Evolutionary conservation across 2,113 vertebrate species (phyloP).

Genomic region (Picathartes gymnocephalus): DNA sequence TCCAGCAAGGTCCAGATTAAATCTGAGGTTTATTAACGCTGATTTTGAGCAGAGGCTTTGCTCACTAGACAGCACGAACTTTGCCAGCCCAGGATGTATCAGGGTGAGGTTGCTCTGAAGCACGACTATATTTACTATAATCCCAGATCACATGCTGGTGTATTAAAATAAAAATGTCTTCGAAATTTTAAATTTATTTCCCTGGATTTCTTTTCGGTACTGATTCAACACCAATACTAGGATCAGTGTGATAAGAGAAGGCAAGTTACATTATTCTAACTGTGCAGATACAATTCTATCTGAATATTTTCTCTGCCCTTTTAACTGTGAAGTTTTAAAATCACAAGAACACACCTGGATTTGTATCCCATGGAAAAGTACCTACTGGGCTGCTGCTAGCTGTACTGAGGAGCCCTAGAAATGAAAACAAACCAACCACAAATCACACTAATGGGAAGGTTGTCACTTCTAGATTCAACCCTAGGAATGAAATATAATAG

Average conservation of each 20-base stretch:
- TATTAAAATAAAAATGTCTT: background rate
- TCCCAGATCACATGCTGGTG: background rate
- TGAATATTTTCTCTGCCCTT: background rate
- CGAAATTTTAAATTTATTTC: background rate
- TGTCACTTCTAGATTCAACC: slow-evolving; percentile 8
- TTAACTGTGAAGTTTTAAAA: background rate
- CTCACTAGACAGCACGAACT: background rate
- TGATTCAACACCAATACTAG: background rate
- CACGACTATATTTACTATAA: background rate
- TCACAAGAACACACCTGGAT: background rate
- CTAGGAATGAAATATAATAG: slow-evolving; percentile 1
- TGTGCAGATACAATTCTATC: background rate
- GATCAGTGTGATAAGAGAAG: background rate
- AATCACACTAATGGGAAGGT: slow-evolving; percentile 13
- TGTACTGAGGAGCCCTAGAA: background rate
- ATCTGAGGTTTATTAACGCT: background rate
- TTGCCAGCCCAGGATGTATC: background rate
- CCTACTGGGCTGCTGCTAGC: background rate
- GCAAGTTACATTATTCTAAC: background rate
- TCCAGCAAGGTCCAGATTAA: background rate
- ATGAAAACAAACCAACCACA: background rate
- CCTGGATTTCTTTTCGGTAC: background rate
- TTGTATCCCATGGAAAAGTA: background rate
- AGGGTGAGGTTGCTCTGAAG: background rate
- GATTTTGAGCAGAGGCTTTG: background rate